These are phyloP conservation scores for Metallyticus violacea DNA, from an alignment of 2,888 invertebrate genomes.

Conservation along the genomic window DNA sequence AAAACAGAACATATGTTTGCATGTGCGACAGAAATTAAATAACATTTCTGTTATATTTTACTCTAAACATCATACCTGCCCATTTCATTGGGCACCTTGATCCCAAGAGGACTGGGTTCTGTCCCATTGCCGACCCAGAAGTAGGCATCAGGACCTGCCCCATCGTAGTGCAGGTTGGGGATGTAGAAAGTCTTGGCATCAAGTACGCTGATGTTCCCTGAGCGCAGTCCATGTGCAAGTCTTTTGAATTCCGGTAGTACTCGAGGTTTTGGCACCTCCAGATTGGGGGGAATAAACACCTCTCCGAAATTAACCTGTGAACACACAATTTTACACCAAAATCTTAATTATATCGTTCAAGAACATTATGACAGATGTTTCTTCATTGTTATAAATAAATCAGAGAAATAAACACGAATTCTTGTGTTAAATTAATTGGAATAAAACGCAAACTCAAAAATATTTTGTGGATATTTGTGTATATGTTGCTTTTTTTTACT, in stretches of 20 bases:
- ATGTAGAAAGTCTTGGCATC: constrained; percentile 91
- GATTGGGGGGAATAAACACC: constrained; percentile 70
- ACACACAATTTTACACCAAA: not conserved
- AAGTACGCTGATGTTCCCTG: constrained; percentile 86
- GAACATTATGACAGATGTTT: too few species aligned
- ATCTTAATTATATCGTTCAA: too few species aligned
- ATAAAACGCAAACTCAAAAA: too few species aligned
- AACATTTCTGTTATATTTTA: too few species aligned
- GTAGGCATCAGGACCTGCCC: constrained; percentile 87
- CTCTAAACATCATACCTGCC: too few species aligned
- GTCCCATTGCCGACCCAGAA: constrained; percentile 92
- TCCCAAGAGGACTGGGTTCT: constrained; percentile 76
- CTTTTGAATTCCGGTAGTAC: constrained; percentile 84
- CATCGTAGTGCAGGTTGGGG: constrained; percentile 89
- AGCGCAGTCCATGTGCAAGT: constrained; percentile 82
- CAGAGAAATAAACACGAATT: too few species aligned
- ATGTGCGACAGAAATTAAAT: too few species aligned
- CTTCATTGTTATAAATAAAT: too few species aligned
- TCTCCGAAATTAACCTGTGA: constrained; percentile 85
- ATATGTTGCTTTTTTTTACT: too few species aligned
- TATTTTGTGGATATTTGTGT: too few species aligned
- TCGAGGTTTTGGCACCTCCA: constrained; percentile 77
- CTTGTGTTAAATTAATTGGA: too few species aligned
- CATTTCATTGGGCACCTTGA: constrained; percentile 87
- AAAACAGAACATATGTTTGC: too few species aligned